Base-by-base conservation (phyloP, 2,888 invertebrate genomes). In the Ischnura elegans region DNA sequence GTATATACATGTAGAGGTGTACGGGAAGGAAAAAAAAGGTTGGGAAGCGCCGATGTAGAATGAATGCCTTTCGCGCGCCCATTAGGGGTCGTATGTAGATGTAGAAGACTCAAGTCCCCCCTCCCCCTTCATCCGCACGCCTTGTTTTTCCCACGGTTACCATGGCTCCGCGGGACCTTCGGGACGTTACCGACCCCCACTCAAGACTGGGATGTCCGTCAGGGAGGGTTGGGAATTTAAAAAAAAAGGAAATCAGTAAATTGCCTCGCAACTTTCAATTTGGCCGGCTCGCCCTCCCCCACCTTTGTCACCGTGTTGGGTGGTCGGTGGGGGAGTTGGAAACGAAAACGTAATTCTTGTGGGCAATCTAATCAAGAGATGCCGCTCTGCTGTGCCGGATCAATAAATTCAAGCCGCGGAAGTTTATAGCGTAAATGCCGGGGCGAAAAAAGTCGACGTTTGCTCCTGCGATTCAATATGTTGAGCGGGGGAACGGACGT, bases 351-450 rank as follows among this genome's bases (percentile, higher is more conserved):
- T 76, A 36, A 76, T 76, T 76, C 36, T 61, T 19, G n/a, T 76
- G 76, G 76, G 36, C 76, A 76, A 76, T 76, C 76, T 76, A 76
- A 76, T 76, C 76, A 76, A 76, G 76, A 76, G 76, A 76, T 76
- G 29, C 76, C 76, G 13, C 76, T 29, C 76, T 36, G 76, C 36
- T 29, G 76, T 76, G 36, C 76, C 76, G n/a, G 13, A 76, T 76
- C 76, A 76, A 76, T 76, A 76, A 76, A 76, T 76, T 76, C 76
- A 76, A 76, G 76, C 36, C 76, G 76, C 76, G 76, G 76, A 76
- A 76, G 76, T 76, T 76, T 36, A 36, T 76, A 76, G 76, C 76
- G 76, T 76, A 76, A 36, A 76, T 13, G 76, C 76, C n/a, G n/a
- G n/a, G n/a, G n/a, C n/a, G 29, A 36, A 76, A 76, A 76, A 76